Evolutionary conservation across 2,797 vertebrate genomes (phyloP), one percentile per base, ranked within the genome.

Genomic region (Thalassophryne amazonica): DNA sequence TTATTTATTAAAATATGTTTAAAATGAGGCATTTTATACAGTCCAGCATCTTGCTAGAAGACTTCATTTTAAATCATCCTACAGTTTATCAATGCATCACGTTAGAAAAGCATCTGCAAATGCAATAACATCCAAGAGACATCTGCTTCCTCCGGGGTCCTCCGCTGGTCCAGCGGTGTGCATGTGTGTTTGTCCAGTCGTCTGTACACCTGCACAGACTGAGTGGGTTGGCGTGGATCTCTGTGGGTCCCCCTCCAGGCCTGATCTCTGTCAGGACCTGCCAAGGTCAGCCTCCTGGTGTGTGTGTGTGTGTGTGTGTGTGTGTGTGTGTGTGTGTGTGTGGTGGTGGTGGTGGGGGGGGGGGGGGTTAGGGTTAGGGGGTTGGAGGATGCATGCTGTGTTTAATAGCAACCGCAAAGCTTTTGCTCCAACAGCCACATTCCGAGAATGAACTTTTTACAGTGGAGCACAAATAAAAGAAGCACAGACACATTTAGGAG

Each of bases 321-420:
- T 36, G 21, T 58, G 68, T 55, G 66, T 61, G 58, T 18, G 38
- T 36, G 21, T 58, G 68, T 55, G 66, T 61, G 58, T 18, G 38
- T 36, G 21, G 11, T 46, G 33, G 60, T 35, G 68, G 32, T 67
- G 17, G 48, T 61, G 66, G 54, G 46, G 33, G 56, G 59, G 69
- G 49, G 57, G 59, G 48, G 56, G 21, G 55, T 62, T 57, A 46
- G 50, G 35, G 62, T 60, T 52, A 62, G 53, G 71, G 45, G 52
- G 68, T 70, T 64, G 69, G 61, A 50, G 31, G 53, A 60, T 81
- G 69, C 85, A 59, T 77, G 85, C 86, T 82, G 88, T 93, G 92
- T 93, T 89, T 88, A 89, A 91, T 76, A 76, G 90, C 87, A 90
- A 93, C 88, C 70, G 76, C 76, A 86, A 81, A 86, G 73, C 78